Percentiles rank a stretch among this genome's conserved stretches.
Evolutionary conservation across 1,140 invertebrate genomes (phyloP).

Genomic region (Pectinophora gossypiella): DNA sequence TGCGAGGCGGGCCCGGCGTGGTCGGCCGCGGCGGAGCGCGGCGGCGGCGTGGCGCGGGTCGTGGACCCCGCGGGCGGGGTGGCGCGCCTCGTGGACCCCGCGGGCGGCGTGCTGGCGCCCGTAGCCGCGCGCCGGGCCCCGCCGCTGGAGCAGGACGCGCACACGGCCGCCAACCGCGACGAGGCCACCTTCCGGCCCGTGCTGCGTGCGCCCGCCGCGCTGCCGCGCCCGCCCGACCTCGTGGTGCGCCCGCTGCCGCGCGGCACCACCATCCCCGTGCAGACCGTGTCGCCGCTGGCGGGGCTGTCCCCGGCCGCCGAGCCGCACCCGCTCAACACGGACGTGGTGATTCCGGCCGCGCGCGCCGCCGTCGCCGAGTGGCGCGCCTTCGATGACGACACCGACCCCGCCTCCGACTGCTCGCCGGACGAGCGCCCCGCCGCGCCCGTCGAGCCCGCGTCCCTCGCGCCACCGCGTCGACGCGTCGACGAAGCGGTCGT

Average conservation of each 20-base stretch:
- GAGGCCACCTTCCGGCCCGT: conserved; percentile 79
- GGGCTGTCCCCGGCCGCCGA: conserved; percentile 16
- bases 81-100: conserved; percentile 83
- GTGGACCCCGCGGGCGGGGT: conserved; percentile 83
- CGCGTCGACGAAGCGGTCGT: too few relatives aligned
- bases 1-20: conserved; percentile 73
- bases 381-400: background rate
- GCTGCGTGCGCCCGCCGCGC: conserved; percentile 57
- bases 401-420: too few relatives aligned
- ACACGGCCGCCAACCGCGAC: conserved; percentile 79
- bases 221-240: conserved; percentile 26
- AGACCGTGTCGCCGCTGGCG: conserved; percentile 25
- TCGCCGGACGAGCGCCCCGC: too few relatives aligned
- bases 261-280: conserved; percentile 59
- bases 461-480: too few relatives aligned
- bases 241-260: conserved; percentile 43
- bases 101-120: conserved; percentile 80
- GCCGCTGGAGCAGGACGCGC: conserved; percentile 74
- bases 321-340: conserved; percentile 33
- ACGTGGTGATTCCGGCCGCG: conserved; percentile 57
- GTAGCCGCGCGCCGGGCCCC: conserved; percentile 54
- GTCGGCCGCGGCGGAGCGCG: conserved; percentile 38
- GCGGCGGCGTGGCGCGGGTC: conserved; percentile 77
- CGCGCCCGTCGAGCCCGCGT: background rate
- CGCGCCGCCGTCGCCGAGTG: conserved; percentile 14